These are phyloP conservation scores for Solea solea DNA, from an alignment of 2,113 vertebrate genomes.

Conservation along the genomic window DNA sequence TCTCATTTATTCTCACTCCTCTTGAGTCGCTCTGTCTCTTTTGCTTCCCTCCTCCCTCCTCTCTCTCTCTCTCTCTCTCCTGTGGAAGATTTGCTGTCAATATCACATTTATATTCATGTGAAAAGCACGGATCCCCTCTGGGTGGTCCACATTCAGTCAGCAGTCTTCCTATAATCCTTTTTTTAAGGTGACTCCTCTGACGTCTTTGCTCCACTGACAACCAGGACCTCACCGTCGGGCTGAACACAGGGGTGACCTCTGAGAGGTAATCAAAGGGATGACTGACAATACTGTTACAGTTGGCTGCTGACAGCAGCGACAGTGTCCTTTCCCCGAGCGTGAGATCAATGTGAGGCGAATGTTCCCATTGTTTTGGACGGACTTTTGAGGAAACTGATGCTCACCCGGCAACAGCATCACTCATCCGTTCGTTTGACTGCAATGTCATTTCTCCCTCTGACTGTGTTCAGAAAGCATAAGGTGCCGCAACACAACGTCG, in stretches of 20 bases:
- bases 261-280: constrained; percentile 62
- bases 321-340: neutral
- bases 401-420: constrained; percentile 64
- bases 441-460: constrained; percentile 39
- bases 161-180: constrained; percentile 70
- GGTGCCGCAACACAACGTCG: constrained; percentile 43
- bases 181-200: constrained; percentile 73
- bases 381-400: constrained; percentile 51
- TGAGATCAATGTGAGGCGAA: constrained; percentile 43
- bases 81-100: constrained; percentile 65
- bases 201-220: constrained; percentile 41
- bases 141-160: constrained; percentile 71
- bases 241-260: constrained; percentile 62
- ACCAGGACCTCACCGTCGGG: constrained; percentile 40
- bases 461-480: constrained; percentile 59
- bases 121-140: constrained; percentile 49
- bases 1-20: constrained; percentile 50
- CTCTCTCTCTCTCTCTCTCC: constrained; percentile 48
- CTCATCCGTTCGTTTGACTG: constrained; percentile 45
- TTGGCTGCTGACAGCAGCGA: constrained; percentile 62
- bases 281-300: constrained; percentile 57
- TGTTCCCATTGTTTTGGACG: constrained; percentile 42
- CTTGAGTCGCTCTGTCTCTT: neutral
- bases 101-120: constrained; percentile 77
- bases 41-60: constrained; percentile 32